These are phyloP conservation scores for Gavialis gangeticus DNA, from an alignment of 2,113 vertebrate genomes.

Conservation along the genomic window DNA sequence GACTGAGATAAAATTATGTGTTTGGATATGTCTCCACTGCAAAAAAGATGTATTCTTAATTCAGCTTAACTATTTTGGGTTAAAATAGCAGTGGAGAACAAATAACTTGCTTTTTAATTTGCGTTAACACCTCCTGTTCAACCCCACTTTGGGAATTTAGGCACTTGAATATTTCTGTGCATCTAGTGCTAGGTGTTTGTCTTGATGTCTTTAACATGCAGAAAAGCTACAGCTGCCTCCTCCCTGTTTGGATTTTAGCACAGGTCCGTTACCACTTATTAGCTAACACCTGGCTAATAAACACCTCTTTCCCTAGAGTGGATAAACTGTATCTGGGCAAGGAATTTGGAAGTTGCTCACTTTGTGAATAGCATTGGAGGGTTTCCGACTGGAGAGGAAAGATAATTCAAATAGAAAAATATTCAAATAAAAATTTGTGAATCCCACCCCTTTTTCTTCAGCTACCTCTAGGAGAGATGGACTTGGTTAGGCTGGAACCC, in stretches of 20 bases:
- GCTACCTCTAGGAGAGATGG: background rate
- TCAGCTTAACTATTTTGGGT: too few species aligned
- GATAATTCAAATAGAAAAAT: background rate
- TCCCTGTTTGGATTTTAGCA: background rate
- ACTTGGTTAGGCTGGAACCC: background rate
- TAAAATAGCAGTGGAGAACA: too few species aligned
- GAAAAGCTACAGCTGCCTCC: background rate
- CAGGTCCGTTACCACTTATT: background rate
- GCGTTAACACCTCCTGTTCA: too few species aligned
- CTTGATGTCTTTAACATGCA: background rate
- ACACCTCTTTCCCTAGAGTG: background rate
- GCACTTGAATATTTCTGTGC: background rate
- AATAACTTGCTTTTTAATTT: too few species aligned
- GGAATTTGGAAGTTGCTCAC: background rate
- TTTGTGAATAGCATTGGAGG: too few species aligned
- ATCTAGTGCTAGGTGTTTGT: conserved; percentile 13
- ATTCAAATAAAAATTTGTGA: background rate
- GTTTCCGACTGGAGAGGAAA: background rate
- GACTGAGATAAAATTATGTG: background rate
- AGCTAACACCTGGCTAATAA: background rate
- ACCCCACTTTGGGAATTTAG: too few species aligned
- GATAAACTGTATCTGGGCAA: background rate
- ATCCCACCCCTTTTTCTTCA: background rate
- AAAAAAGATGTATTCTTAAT: too few species aligned
- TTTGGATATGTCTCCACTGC: too few species aligned